Evolutionary conservation across 1,140 invertebrate species (phyloP), one percentile per base, ranked within the genome.

Genomic region (Aphaenogaster floridana): DNA sequence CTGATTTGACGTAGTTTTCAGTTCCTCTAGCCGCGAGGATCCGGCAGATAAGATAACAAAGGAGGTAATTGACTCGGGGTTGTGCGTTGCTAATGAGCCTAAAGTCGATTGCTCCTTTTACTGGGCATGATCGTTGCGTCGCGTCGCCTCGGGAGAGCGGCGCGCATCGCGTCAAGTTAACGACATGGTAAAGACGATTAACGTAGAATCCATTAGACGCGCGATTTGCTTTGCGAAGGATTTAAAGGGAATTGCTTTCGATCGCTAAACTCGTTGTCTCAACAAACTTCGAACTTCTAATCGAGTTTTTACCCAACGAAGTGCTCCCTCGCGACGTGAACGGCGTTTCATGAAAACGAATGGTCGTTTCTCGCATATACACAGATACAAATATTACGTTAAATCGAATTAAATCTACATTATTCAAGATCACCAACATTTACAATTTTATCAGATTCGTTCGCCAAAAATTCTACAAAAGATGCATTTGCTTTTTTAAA

Each of bases 21-120:
- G 28, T 13, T 59, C 61, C 69, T 74, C 54, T 61, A 74, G 69
- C 68, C 68, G 80, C 34, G 64, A 87, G 59, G 59, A 88, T 86
- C 87, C 59, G 0, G 48, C 21, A 54, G 86, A 89, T 89, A 88
- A 89, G 86, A 88, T 77, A 83, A 87, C 59, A 86, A 77, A 74
- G 57, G 50, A 79, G 72, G 39, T 81, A 90, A 91, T 90, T 64
- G 87, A 86, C 64, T 86, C 61, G 77, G 42, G 76, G 69, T 79
- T 74, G 88, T 89, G 89, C 89, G 88, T 90, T 52, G 34, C 45
- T 79, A 86, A 91, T 90, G 87, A 91, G 87, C 52, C 80, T 28
- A 63, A 86, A 88, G 61, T 77, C 79, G 71, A 81, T 69, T 48
- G 72, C 57, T 77, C 80, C 81, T 86, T 86, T 88, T 72, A 39